Percentiles rank a stretch among this genome's conserved stretches.
Evolutionary conservation across 2,888 invertebrate genomes (phyloP).

Genomic region (Salticus scenicus): DNA sequence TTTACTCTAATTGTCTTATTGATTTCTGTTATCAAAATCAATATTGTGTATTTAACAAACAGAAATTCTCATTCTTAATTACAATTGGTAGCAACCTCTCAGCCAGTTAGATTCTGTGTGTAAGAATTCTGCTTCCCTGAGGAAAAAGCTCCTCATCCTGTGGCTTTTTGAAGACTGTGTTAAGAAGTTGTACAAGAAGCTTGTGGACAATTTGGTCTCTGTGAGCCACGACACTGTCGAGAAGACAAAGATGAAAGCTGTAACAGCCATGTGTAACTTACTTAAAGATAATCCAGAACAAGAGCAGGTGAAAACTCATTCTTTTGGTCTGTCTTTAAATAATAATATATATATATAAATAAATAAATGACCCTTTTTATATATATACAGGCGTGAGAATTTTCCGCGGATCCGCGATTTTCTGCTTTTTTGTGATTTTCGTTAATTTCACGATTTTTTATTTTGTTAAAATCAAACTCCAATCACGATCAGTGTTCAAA

Average conservation of each 20-base stretch:
- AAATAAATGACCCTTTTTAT: too few relatives aligned
- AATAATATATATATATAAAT: too few relatives aligned
- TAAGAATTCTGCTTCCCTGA: constrained; percentile 76
- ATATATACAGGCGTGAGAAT: too few relatives aligned
- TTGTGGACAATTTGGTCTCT: constrained; percentile 83
- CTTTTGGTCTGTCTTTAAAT: too few relatives aligned
- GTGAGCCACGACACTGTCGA: constrained; percentile 87
- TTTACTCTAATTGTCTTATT: too few relatives aligned
- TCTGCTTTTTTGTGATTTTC: too few relatives aligned
- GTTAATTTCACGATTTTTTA: too few relatives aligned
- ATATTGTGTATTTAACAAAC: too few relatives aligned
- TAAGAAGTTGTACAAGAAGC: constrained; percentile 84
- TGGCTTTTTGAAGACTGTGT: constrained; percentile 95
- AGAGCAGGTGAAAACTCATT: constrained; percentile 85
- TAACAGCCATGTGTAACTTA: constrained; percentile 83
- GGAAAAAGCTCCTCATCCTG: constrained; percentile 59
- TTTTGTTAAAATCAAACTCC: too few relatives aligned
- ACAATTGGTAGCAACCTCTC: constrained; percentile 75
- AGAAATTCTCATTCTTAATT: not conserved
- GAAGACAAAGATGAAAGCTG: constrained; percentile 86
- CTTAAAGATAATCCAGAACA: constrained; percentile 87
- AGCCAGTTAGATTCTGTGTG: constrained; percentile 77
- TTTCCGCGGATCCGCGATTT: too few relatives aligned
- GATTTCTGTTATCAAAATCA: too few relatives aligned
- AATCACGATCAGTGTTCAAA: too few relatives aligned